Conservation (phyloP, 2,797 vertebrate species). For the Squalus acanthias region DNA sequence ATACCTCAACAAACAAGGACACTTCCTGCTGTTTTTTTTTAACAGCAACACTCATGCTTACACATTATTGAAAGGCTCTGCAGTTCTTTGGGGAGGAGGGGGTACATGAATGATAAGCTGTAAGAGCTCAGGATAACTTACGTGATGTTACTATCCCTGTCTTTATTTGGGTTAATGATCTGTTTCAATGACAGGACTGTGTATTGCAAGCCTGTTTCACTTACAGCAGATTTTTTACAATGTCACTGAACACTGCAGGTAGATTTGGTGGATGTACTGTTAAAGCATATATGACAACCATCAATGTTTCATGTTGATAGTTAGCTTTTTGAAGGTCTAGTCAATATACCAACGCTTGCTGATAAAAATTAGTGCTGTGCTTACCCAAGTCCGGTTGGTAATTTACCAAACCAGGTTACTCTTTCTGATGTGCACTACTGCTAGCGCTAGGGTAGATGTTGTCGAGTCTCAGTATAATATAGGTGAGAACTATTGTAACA, state of each 20-base stretch:
- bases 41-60: not conserved
- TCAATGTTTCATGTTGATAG: not conserved
- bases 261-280: not conserved
- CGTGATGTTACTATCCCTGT: not conserved
- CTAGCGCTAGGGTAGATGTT: not conserved
- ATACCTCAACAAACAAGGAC: not conserved
- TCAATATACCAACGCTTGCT: not conserved
- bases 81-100: not conserved
- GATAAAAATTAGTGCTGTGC: not conserved
- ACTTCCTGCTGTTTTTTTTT: not conserved
- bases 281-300: not conserved
- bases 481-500: not conserved
- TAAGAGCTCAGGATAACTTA: not conserved
- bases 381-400: not conserved
- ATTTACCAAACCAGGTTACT: not conserved
- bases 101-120: not conserved
- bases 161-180: not conserved
- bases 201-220: not conserved
- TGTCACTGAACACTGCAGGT: not conserved
- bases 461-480: not conserved
- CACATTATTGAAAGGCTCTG: not conserved
- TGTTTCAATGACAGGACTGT: not conserved
- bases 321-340: not conserved
- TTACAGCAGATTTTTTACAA: not conserved
- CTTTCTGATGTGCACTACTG: not conserved